These are phyloP conservation scores for Rhinichthys klamathensis DNA, from an alignment of 2,113 vertebrate species.

Conservation along the genomic window DNA sequence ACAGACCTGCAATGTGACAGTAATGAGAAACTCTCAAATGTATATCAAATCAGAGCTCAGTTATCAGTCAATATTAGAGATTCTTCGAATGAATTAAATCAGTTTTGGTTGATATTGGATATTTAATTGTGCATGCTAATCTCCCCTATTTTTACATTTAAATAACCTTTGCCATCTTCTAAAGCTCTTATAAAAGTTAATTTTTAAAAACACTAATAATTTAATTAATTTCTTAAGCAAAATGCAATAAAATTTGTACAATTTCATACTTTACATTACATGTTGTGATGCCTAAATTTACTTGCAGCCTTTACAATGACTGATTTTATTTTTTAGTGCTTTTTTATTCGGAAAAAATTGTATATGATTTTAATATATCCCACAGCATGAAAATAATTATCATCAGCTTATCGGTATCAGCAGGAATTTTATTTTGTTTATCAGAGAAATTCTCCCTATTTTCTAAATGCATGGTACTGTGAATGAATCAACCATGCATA, in stretches of 20 bases:
- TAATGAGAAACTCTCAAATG: background rate
- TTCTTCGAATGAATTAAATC: background rate
- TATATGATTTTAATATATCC: background rate
- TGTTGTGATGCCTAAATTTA: background rate
- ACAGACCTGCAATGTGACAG: constrained; percentile 79
- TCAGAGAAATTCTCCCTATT: background rate
- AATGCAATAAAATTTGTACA: background rate
- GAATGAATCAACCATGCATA: background rate
- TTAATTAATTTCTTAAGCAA: background rate
- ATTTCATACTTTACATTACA: background rate
- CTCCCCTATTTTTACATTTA: background rate
- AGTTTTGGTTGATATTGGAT: background rate
- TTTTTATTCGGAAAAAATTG: too few species aligned
- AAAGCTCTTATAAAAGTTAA: background rate
- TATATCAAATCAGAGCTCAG: background rate
- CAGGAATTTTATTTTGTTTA: background rate
- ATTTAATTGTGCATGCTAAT: background rate
- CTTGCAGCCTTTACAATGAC: too few species aligned
- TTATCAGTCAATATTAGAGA: background rate
- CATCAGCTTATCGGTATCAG: background rate
- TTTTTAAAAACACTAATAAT: background rate
- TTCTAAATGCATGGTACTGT: background rate
- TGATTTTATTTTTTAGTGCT: too few species aligned
- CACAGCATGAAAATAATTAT: background rate
- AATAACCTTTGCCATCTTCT: background rate